Evolutionary conservation across 2,888 invertebrate species (phyloP).

Genomic region (Eupithecia pulchellata): DNA sequence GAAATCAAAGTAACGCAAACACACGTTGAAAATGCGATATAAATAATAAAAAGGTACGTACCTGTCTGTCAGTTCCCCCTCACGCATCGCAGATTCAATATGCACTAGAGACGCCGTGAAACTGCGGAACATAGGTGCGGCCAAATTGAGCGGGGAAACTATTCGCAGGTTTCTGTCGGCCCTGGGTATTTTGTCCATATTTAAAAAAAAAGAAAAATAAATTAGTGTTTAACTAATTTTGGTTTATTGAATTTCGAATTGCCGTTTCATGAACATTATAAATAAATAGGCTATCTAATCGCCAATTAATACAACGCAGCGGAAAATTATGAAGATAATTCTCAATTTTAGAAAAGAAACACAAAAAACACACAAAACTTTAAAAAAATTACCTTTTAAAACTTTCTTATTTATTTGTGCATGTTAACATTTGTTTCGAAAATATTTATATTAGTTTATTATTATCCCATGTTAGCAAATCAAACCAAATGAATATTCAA

Average conservation of each 20-base stretch:
- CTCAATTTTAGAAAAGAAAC: too few relatives aligned
- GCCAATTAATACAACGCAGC: too few relatives aligned
- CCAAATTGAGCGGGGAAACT: slow-evolving; percentile 5
- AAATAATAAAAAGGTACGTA: slow-evolving; percentile 82
- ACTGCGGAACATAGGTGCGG: slow-evolving; percentile 60
- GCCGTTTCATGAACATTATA: too few relatives aligned
- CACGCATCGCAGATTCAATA: slow-evolving; percentile 75
- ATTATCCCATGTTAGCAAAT: background rate
- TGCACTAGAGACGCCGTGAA: slow-evolving; percentile 73
- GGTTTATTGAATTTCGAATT: too few relatives aligned
- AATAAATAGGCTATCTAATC: too few relatives aligned
- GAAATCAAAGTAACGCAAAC: slow-evolving; percentile 85
- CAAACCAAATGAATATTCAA: slow-evolving; percentile 47
- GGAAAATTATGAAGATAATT: too few relatives aligned
- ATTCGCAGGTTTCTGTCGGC: background rate
- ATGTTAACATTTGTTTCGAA: background rate
- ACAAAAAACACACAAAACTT: too few relatives aligned
- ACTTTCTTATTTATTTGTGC: too few relatives aligned
- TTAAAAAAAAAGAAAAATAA: background rate
- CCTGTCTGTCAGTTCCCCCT: slow-evolving; percentile 78
- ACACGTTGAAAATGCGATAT: slow-evolving; percentile 84
- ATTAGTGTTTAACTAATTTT: background rate
- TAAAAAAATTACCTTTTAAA: too few relatives aligned
- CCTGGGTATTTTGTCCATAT: background rate
- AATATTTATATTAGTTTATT: background rate